Conservation (phyloP, 2,888 invertebrate species). For the Lottia scabra region DNA sequence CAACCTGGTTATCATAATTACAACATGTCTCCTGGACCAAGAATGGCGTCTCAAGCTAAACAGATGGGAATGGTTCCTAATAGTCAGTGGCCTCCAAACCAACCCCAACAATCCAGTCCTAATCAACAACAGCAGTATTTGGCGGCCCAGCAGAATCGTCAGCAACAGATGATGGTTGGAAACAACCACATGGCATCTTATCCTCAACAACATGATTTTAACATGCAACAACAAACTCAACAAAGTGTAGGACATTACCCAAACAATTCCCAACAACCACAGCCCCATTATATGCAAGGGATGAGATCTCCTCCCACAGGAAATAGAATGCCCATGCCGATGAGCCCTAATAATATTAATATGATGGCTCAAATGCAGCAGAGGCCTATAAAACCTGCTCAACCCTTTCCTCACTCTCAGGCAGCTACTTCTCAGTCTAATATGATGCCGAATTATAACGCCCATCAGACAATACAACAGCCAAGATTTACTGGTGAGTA, state of each 20-base stretch:
- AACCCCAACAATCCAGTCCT: slow-evolving; percentile 35
- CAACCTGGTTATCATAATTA: slow-evolving; percentile 26
- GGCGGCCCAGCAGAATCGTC: slow-evolving; percentile 28
- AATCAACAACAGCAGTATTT: slow-evolving; percentile 33
- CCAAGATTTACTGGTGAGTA: slow-evolving; percentile 22
- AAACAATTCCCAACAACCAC: slow-evolving; percentile 9
- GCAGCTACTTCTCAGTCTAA: slow-evolving; percentile 3
- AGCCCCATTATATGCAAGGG: slow-evolving; percentile 40
- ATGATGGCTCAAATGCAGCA: slow-evolving; percentile 22
- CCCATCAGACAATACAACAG: slow-evolving; percentile 5
- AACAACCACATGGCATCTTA: slow-evolving; percentile 28
- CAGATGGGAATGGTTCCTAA: slow-evolving; percentile 40
- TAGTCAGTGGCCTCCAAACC: slow-evolving; percentile 41
- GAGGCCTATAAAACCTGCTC: slow-evolving; percentile 13
- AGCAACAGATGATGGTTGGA: slow-evolving; percentile 20
- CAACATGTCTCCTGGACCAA: slow-evolving; percentile 33
- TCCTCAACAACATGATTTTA: slow-evolving; percentile 50
- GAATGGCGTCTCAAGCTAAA: slow-evolving; percentile 43
- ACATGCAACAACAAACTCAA: slow-evolving; percentile 40
- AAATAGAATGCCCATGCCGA: slow-evolving; percentile 25
- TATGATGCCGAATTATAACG: slow-evolving; percentile 6
- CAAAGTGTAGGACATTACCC: slow-evolving; percentile 35
- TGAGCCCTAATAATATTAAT: slow-evolving; percentile 21
- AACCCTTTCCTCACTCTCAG: slow-evolving; percentile 25
- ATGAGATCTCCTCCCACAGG: slow-evolving; percentile 37